Evolutionary conservation across 2,888 invertebrate genomes (phyloP), one percentile per base, ranked within the genome.

Genomic region (Trichogramma evanescens): DNA sequence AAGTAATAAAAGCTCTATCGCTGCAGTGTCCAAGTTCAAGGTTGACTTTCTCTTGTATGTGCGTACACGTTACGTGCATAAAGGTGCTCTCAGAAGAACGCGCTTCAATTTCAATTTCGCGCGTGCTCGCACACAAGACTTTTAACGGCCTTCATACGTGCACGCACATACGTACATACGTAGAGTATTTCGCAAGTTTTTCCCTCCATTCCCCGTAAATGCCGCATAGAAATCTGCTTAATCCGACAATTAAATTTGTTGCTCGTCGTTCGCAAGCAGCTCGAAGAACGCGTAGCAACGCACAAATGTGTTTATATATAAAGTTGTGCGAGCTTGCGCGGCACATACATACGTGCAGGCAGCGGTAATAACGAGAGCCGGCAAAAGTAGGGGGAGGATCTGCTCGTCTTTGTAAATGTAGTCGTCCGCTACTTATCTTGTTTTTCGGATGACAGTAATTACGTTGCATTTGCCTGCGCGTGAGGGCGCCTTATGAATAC

Each of bases 41-140:
- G 50, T 13, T 5, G 41, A 26, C 2, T 26, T 26, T 26, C 26
- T 26, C 26, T 26, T 26, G 26, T 26, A 26, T n/a, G 0, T 26
- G 26, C 26, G 26, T 26, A 26, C 26, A 13, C 8, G 48, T n/a
- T 6, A 48, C n/a, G 48, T 2, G 13, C 5, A 39, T 0, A 8
- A 7, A 49, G 49, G 5, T 26, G 26, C 41, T 41, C 53, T 40
- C 6, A 4, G 40, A 10, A 41, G 4, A 51, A 13, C 8, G 45
- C 44, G 38, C 10, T n/a, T 10, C 50, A 13, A 52, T 61, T 56
- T 53, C 41, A 56, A 57, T 57, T 54, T 50, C 57, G 50, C 56
- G 50, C 50, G 39, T 8, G 10, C 9, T 41, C 54, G 42, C 13
- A 13, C n/a, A 44, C 6, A 5, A 1, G 26, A 5, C 44, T 55